phyloP scores from a whole-genome alignment of 2,113 vertebrate genomes.

The Hemibagrus wyckioides region DNA sequence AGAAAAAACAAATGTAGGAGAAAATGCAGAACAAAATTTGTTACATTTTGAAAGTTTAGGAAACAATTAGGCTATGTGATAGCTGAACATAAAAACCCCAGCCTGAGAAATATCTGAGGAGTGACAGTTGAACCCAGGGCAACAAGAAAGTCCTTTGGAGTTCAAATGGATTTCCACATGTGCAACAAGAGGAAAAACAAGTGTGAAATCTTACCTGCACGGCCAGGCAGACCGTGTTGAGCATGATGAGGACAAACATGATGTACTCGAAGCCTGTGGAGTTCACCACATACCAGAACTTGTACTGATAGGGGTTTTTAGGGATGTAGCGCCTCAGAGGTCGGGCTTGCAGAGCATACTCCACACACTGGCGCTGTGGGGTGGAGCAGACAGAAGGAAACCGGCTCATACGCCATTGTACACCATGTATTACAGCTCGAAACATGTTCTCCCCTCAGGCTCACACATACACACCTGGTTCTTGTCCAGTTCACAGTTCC shows the following conservation, averaged over 20 bases:
- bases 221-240: slow-evolving; percentile 98
- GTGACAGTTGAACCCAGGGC: not conserved
- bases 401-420: not conserved
- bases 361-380: slow-evolving; percentile 94
- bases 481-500: slow-evolving; percentile 99
- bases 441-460: not conserved
- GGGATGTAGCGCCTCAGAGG: slow-evolving; percentile 96
- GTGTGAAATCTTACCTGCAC: slow-evolving; percentile 84
- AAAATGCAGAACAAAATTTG: not conserved
- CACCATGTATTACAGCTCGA: not conserved
- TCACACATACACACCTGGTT: slow-evolving; percentile 85
- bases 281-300: slow-evolving; percentile 99
- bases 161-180: not conserved
- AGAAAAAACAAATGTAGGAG: not conserved
- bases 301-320: slow-evolving; percentile 99
- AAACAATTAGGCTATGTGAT: not conserved
- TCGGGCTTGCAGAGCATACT: slow-evolving; percentile 94
- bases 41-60: not conserved
- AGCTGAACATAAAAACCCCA: not conserved
- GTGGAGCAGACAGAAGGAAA: not conserved
- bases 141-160: not conserved
- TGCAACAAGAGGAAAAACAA: not conserved
- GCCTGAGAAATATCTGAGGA: not conserved
- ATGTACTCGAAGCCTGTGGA: slow-evolving; percentile 99
- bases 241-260: slow-evolving; percentile 99